These are phyloP conservation scores for Ictalurus punctatus DNA, from an alignment of 2,113 vertebrate genomes.

Conservation along the genomic window DNA sequence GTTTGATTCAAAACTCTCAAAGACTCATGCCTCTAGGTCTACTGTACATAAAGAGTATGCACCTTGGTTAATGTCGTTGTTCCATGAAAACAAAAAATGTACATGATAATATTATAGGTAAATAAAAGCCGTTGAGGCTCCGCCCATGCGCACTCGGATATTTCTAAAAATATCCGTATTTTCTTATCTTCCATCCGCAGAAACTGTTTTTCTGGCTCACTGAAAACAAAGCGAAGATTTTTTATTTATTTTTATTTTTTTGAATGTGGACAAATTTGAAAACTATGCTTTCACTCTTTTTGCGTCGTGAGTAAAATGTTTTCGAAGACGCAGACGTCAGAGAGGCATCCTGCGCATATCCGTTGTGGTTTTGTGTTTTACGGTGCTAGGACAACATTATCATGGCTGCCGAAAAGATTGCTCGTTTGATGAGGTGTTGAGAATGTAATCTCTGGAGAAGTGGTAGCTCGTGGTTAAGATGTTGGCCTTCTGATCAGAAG, in stretches of 20 bases:
- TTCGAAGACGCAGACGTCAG: too few species aligned
- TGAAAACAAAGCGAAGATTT: background rate
- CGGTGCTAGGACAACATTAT: too few species aligned
- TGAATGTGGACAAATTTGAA: background rate
- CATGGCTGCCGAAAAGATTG: too few species aligned
- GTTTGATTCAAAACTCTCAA: slow-evolving; percentile 39
- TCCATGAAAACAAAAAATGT: background rate
- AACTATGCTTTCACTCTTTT: too few species aligned
- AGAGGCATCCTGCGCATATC: background rate
- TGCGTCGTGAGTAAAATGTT: too few species aligned
- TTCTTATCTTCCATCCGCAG: background rate
- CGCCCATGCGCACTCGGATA: too few species aligned
- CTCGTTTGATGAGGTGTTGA: too few species aligned
- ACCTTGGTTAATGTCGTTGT: background rate
- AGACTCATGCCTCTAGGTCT: slow-evolving; percentile 39
- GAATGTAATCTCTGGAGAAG: too few species aligned
- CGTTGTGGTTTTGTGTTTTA: background rate
- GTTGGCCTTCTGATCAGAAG: too few species aligned
- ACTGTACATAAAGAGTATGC: background rate
- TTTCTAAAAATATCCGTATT: background rate
- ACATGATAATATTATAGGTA: background rate
- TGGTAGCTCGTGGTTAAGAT: too few species aligned
- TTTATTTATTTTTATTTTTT: background rate
- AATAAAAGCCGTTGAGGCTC: background rate
- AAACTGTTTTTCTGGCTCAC: background rate